Percentiles rank a stretch among this genome's conserved stretches.
Conservation (phyloP, 2,113 vertebrate genomes). For the Corydoras maculifer region DNA sequence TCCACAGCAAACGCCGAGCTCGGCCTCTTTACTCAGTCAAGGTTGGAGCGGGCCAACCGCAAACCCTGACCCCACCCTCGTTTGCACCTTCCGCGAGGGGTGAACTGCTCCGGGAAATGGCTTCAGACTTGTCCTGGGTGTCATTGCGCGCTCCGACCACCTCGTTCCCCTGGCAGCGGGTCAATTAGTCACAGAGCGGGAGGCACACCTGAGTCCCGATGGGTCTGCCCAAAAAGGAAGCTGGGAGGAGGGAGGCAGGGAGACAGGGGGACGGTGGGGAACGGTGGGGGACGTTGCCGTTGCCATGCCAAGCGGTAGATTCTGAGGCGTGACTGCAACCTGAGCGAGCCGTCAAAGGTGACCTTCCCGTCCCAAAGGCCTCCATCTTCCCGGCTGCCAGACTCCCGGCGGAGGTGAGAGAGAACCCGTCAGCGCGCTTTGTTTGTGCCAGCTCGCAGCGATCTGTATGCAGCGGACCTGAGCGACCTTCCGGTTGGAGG, state of each 20-base stretch:
- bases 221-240: conserved; percentile 56
- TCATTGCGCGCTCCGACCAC: conserved; percentile 61
- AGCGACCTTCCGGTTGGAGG: conserved; percentile 51
- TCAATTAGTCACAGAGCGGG: conserved; percentile 67
- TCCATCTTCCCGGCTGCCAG: conserved; percentile 46
- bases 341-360: conserved; percentile 58
- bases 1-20: neutral
- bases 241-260: neutral
- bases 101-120: no score
- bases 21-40: conserved; percentile 22
- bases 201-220: conserved; percentile 65
- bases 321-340: conserved; percentile 60
- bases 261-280: no score
- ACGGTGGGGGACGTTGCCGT: conserved; percentile 42
- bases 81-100: neutral
- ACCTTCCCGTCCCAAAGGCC: conserved; percentile 58
- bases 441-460: conserved; percentile 46
- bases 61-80: no score
- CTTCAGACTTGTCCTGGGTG: conserved; percentile 50
- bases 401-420: conserved; percentile 45
- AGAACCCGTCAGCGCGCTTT: conserved; percentile 54
- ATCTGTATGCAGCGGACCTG: conserved; percentile 50
- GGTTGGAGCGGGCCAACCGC: neutral
- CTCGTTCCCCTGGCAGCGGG: conserved; percentile 58
- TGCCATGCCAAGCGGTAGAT: conserved; percentile 67